phyloP scores from a whole-genome alignment of 2,113 vertebrate genomes.

The Toxotes chatareus region DNA sequence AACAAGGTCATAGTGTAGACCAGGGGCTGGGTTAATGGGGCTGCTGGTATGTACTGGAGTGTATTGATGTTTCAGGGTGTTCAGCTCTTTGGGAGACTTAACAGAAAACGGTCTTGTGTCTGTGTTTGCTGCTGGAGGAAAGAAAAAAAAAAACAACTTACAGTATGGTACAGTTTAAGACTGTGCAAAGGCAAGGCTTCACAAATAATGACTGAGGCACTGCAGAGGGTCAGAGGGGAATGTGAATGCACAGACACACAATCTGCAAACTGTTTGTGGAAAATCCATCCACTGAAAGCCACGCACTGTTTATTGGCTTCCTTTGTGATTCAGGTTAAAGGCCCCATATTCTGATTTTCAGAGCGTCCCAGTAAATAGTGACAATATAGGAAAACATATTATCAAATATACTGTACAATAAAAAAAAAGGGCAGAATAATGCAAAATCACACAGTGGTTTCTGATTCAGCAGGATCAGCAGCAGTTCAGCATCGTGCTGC shows the following conservation, averaged over 20 bases:
- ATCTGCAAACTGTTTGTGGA: not conserved
- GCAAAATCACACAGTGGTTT: not conserved
- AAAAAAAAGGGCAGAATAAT: not conserved
- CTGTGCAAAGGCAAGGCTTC: not conserved
- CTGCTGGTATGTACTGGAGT: slow-evolving; percentile 8
- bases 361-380: no score
- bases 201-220: not conserved
- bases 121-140: slow-evolving; percentile 13
- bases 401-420: not conserved
- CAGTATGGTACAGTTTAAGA: not conserved
- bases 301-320: not conserved
- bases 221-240: not conserved
- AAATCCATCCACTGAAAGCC: not conserved
- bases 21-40: slow-evolving; percentile 26
- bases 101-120: slow-evolving; percentile 21
- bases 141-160: not conserved
- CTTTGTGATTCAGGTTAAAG: not conserved
- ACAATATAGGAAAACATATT: not conserved
- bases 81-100: slow-evolving; percentile 28
- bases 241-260: not conserved
- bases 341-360: no score
- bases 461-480: slow-evolving; percentile 16
- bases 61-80: slow-evolving; percentile 38
- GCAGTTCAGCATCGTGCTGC: not conserved
- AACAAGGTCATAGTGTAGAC: slow-evolving; percentile 49